Evolutionary conservation across 2,888 invertebrate genomes (phyloP), one percentile per base, ranked within the genome.

Genomic region (Papilio elwesi): DNA sequence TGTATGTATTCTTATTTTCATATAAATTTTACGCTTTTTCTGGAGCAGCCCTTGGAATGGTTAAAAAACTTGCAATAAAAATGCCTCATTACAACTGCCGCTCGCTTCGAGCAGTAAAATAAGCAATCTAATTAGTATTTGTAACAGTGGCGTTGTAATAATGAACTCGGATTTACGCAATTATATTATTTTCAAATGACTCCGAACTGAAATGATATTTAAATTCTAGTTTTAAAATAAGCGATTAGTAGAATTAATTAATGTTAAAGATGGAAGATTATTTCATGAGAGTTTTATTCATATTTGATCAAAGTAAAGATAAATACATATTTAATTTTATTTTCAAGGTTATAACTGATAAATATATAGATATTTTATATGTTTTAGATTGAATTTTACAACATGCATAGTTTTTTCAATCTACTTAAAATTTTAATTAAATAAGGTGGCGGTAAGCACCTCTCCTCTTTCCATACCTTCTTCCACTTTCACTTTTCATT

Each of bases 121-220:
- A 43, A 62, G 43, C 59, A 43, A 62, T 62, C 59, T 62, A 62
- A 62, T 62, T 43, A 62, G 43, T 62, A 38, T 8, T 62, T 62
- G 15, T 62, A 62, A 62, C 43, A 8, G 36, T 57, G 11, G 38
- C 15, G 36, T 59, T 59, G 43, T 62, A 15, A 15, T 9, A 59
- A 59, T n/a, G 8, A 59, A 59, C 59, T 9, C 59, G n/a, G 15
- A 43, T 8, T n/a, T 59, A 38, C n/a, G 59, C n/a, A 43, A n/a
- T 59, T 59, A 9, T 43, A 59, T 59, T 59, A 59, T 43, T 59
- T 59, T 59, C 0, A 38, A 59, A 38, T 11, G 9, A 12, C 36
- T 38, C 3, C 11, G 26, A 26, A 55, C 55, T 26, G 4, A 55
- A 26, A 55, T 26, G 12, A 26, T 26, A 26, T 16, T 52, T 16